phyloP scores from a whole-genome alignment of 2,888 invertebrate species.

The Drosophila kanekoi region DNA sequence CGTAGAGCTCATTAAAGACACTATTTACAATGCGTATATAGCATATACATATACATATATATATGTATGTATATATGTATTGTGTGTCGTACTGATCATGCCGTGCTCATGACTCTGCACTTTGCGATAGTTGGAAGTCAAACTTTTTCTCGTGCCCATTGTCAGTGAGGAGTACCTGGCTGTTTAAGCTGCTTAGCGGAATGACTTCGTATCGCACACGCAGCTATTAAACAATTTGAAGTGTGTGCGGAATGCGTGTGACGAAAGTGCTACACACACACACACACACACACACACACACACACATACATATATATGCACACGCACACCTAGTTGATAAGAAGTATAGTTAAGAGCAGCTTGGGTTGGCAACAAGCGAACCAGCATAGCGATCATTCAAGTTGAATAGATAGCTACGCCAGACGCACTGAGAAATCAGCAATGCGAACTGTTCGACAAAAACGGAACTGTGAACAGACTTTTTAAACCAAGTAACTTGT shows the following conservation, averaged over 20 bases:
- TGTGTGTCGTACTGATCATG: too few relatives aligned
- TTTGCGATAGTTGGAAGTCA: background rate
- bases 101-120: background rate
- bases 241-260: constrained; percentile 13
- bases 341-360: constrained; percentile 34
- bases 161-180: background rate
- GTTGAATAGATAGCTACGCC: constrained; percentile 21
- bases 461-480: background rate
- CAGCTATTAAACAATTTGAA: constrained; percentile 24
- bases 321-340: constrained; percentile 30
- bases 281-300: background rate
- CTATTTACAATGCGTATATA: background rate
- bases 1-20: constrained; percentile 23
- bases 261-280: constrained; percentile 7
- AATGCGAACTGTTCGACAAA: background rate
- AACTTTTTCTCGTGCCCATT: background rate
- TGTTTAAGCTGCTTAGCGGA: constrained; percentile 8
- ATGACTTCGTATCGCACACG: constrained; percentile 32
- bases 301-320: too few relatives aligned
- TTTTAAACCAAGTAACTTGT: background rate
- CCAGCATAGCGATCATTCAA: constrained; percentile 19
- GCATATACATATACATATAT: background rate
- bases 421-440: constrained; percentile 9
- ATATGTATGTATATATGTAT: background rate
- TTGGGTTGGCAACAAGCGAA: constrained; percentile 32